Base-by-base conservation (phyloP, 2,113 vertebrate species). In the Caranx ignobilis region DNA sequence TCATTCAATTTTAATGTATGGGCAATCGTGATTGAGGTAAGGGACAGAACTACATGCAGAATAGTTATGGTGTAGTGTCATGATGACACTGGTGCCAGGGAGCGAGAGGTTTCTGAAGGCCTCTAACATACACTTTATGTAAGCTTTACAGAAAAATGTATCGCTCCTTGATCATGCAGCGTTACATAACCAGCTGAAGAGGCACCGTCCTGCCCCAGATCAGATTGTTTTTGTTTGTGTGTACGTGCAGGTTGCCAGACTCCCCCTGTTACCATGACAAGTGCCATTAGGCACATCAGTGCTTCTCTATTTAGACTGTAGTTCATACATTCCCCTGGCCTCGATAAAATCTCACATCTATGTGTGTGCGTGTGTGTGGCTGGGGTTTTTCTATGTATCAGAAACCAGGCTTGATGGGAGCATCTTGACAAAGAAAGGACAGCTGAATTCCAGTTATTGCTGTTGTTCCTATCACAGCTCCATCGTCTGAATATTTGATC, bases 321-420 rank as follows among this genome's bases (percentile, higher is more conserved):
- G 76, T 64, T 89, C 84, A 78, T 87, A 88, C 89, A 92, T 91
- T 93, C 84, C 82, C 86, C 79, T 18, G 52, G 18, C 50, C 43
- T 57, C 15, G 86, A 94, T 92, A 87, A 66, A 87, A 94, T 94
- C 90, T 93, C 54, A 81, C 85, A 85, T 88, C 64, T 88, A 77
- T 39, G 85, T 88, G 65, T 45, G 26, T 66, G 64, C 34, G 64
- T 66, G 31, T 50, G 39, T 74, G 61, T 81, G 54, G 45, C 69
- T 12, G 4, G 16, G 39, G 57, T 83, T 69, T 61, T 66, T 82
- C 34, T 79, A 19, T 45, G 18, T 11, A 77, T 76, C 81, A 78
- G 77, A 71, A 19, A 45, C 35, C 0, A 63, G 2, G 62, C 55
- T 12, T 15, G 81, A 80, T 79, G 41, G 34, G 26, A 79, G 56